Base-by-base conservation (phyloP, 2,797 vertebrate species). In the Chaenodraco wilsoni region DNA sequence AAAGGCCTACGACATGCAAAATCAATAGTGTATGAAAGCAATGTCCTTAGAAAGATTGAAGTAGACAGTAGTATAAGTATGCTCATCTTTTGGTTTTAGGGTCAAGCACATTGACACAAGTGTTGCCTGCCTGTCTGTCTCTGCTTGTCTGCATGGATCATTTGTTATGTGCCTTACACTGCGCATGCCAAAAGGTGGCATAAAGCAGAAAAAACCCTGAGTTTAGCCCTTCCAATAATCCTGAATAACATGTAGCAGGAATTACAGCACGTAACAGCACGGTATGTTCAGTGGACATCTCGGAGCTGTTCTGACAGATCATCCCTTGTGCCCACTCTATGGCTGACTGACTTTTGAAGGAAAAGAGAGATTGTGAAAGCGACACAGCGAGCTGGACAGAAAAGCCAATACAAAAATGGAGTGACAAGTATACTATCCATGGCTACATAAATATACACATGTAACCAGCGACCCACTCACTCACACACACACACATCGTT, bases 231-330 rank as follows among this genome's bases (percentile, higher is more conserved):
- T 82, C 55, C 70, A 74, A 54, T 85, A 73, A 86, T 79, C 80
- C 65, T 45, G 37, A 85, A 77, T 78, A 82, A 77, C 74, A 83
- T 61, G 60, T 69, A 88, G 63, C 77, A 31, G 83, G 81, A 88
- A 87, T 91, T 88, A 87, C 52, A 74, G 51, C 73, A 77, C 14
- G 33, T 76, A 67, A 56, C 17, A 72, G 70, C 43, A 74, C 52
- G 67, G 63, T 74, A 78, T 79, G 83, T 87, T 78, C 83, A 74
- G 59, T 69, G 76, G 89, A 91, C 84, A 78, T 89, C 74, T 83
- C 69, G 84, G 73, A 78, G 79, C 84, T 71, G 80, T 78, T 90
- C 90, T 88, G 89, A 90, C 89, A 91, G 79, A 90, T 86, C 84
- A 81, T 86, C 82, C 83, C 89, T 68, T 76, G 87, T 82, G 91